A percentile compares a stretch with the other conserved stretches of the same genome.
These are phyloP conservation scores for Eulemur mongoz DNA, from an alignment of 2,797 vertebrate species.

Conservation along the genomic window DNA sequence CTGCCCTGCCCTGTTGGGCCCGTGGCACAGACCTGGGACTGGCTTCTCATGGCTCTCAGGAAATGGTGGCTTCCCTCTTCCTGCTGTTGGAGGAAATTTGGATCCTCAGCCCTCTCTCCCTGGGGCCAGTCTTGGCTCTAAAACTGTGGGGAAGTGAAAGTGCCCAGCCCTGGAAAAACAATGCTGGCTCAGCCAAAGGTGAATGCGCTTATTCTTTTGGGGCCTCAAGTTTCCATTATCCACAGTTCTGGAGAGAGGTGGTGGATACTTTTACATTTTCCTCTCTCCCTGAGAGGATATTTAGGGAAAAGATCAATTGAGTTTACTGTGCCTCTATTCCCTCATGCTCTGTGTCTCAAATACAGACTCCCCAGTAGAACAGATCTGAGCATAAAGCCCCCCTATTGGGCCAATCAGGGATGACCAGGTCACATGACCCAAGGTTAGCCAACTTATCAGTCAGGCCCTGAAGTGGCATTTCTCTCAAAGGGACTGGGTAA, in stretches of 20 bases:
- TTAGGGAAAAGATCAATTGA: background rate
- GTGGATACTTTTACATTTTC: background rate
- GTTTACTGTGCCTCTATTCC: background rate
- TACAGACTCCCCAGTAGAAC: background rate
- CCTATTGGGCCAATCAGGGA: background rate
- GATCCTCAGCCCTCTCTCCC: background rate
- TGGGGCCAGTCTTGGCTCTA: background rate
- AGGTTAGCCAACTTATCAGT: background rate
- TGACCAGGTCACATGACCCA: background rate
- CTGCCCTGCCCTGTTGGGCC: background rate
- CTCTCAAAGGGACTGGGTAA: background rate
- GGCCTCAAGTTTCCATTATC: background rate
- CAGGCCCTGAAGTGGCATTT: background rate
- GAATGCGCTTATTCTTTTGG: background rate
- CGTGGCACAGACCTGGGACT: background rate
- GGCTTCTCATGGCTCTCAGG: background rate
- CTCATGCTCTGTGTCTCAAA: background rate
- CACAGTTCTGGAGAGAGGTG: background rate
- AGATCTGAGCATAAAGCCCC: background rate
- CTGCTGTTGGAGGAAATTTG: background rate
- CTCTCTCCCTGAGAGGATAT: background rate
- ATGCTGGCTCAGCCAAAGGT: background rate
- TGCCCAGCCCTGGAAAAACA: background rate
- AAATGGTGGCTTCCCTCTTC: background rate
- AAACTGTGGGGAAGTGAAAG: background rate